Evolutionary conservation across 1,140 invertebrate species (phyloP).

Genomic region (Drosophila baimaii): DNA sequence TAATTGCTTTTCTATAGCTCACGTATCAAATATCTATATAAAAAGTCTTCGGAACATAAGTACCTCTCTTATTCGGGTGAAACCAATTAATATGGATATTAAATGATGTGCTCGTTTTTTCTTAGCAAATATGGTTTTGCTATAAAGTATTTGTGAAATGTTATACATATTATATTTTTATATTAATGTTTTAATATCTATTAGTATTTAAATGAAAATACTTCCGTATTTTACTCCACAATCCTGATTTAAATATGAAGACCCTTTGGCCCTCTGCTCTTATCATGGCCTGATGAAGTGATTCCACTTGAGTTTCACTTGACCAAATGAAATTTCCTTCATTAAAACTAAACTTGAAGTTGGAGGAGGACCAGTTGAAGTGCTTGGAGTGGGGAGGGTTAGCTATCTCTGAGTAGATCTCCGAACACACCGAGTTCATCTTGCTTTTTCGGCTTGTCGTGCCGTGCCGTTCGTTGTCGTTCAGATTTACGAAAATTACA

Average conservation of each 20-base stretch:
- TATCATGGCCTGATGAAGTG: conserved; percentile 40
- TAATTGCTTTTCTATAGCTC: too few species aligned
- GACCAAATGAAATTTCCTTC: conserved; percentile 68
- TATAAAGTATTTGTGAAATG: too few species aligned
- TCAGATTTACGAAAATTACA: conserved; percentile 77
- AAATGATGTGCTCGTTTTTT: too few species aligned
- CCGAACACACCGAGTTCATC: conserved; percentile 27
- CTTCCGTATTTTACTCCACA: neutral
- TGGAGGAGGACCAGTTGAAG: conserved; percentile 2
- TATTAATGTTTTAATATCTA: too few species aligned
- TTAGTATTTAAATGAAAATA: neutral
- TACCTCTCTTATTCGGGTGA: too few species aligned
- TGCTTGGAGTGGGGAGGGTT: conserved; percentile 16
- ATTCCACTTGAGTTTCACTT: conserved; percentile 50
- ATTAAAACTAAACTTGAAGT: conserved; percentile 72
- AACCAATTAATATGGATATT: too few species aligned
- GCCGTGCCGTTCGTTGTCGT: conserved; percentile 32
- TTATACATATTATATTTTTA: too few species aligned
- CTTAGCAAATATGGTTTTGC: too few species aligned
- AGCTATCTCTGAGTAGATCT: conserved; percentile 36
- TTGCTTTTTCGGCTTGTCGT: conserved; percentile 41
- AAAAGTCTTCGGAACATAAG: too few species aligned
- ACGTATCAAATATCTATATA: too few species aligned
- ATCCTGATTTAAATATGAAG: neutral
- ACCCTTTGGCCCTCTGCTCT: conserved; percentile 10